These are phyloP conservation scores for Trisateles emortualis DNA, from an alignment of 2,888 invertebrate genomes.

Conservation along the genomic window DNA sequence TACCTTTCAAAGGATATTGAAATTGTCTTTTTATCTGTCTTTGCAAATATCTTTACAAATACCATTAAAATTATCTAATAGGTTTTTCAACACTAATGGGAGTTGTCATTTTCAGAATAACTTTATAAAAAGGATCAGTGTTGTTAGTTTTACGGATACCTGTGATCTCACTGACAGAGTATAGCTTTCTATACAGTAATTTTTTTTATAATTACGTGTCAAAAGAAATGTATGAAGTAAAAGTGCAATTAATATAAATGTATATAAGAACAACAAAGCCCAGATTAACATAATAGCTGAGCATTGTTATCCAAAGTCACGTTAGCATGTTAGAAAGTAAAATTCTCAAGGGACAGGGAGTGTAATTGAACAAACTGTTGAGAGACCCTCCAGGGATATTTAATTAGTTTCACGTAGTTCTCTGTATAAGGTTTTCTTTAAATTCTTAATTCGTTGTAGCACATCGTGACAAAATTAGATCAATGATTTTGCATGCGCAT, in stretches of 20 bases:
- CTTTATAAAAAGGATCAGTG: background rate
- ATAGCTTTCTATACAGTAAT: too few species aligned
- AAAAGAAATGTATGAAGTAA: background rate
- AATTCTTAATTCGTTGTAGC: too few species aligned
- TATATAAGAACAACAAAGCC: conserved; percentile 6
- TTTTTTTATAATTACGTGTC: background rate
- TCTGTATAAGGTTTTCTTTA: too few species aligned
- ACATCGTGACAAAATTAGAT: conserved; percentile 3
- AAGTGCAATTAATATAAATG: conserved; percentile 12
- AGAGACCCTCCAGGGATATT: conserved; percentile 42
- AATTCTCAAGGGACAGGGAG: conserved; percentile 29
- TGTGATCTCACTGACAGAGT: background rate
- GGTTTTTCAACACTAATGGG: background rate
- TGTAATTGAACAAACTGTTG: conserved; percentile 44
- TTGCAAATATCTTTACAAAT: too few species aligned
- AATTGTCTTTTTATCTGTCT: too few species aligned
- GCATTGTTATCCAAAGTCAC: conserved; percentile 26
- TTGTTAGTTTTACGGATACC: background rate
- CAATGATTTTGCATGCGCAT: conserved; percentile 2
- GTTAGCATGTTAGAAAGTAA: conserved; percentile 40
- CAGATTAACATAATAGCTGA: conserved; percentile 17
- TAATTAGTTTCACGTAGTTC: conserved; percentile 46
- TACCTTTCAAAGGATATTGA: background rate
- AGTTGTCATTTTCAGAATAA: background rate
- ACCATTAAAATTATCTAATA: too few species aligned